Evolutionary conservation across 2,888 invertebrate genomes (phyloP), one percentile per base, ranked within the genome.

Genomic region (Tachystola acroxantha): DNA sequence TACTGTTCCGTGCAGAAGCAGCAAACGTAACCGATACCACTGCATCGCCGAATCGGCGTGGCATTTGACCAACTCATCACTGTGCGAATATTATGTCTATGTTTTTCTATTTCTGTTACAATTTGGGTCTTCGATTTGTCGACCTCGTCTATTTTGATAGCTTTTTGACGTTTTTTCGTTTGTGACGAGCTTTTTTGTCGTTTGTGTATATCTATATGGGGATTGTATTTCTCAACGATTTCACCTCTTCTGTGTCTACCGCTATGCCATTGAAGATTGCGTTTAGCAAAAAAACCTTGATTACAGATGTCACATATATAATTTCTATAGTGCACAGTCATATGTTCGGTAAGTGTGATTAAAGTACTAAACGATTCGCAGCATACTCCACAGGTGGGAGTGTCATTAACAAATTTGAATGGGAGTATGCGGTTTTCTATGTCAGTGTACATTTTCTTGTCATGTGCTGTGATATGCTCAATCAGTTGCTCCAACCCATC

Each of bases 311-410:
- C 45, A n/a, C 84, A 84, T 0, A 48, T 57, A 20, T 76, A 82
- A 12, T 84, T 82, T 0, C 50, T 52, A 13, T 81, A 84, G 43
- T 84, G 84, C 1, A 62, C 61, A 6, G 84, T 84, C 84, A 85
- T 84, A 27, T 85, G 84, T 16, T 81, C 81, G 46, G 78, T 77
- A 0, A 85, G 11, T 78, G 77, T 81, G 33, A 81, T 81, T 73
- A 29, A 72, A 69, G 43, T 49, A 2, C 42, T 44, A 34, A 53
- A 66, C 3, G 41, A 43, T 10, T 50, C 50, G 0, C 36, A 31
- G 36, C 77, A 76, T 0, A 66, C 37, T 10, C 53, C 61, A 36
- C 75, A 75, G 19, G 52, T 51, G 0, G 69, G 34, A 4, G 7
- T 3, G 0, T 40, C 40, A 1, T 42, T 44, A 1, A 53, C 44